Evolutionary conservation across 2,888 invertebrate genomes (phyloP).

Genomic region (Cetonia aurata): DNA sequence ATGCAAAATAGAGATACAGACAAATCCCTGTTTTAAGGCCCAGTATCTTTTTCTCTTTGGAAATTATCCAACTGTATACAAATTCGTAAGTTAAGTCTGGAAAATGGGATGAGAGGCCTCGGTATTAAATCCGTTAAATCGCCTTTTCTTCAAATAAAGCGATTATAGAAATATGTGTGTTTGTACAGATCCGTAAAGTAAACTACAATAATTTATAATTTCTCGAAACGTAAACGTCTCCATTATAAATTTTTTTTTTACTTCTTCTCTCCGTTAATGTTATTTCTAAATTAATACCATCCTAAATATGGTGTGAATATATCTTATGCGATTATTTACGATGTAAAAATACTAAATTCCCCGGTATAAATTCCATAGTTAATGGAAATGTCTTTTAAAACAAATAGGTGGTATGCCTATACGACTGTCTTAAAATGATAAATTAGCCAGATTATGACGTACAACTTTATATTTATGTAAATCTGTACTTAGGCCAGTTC

Average conservation of each 20-base stretch:
- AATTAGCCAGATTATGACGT: conserved; percentile 38
- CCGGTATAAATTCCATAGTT: background rate
- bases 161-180: conserved; percentile 14
- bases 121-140: conserved; percentile 19
- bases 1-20: conserved; percentile 11
- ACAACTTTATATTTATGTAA: conserved; percentile 35
- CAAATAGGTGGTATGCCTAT: conserved; percentile 6
- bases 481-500: conserved; percentile 29
- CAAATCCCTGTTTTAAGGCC: background rate
- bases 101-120: conserved; percentile 9
- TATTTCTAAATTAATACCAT: no score
- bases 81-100: conserved; percentile 16
- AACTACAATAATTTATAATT: no score
- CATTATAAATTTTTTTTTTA: no score
- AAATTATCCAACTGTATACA: conserved; percentile 25
- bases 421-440: conserved; percentile 23
- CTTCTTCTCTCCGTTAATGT: no score
- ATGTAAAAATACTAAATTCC: conserved; percentile 5
- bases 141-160: conserved; percentile 16
- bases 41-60: background rate
- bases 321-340: conserved; percentile 1
- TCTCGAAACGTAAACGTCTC: no score
- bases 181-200: background rate
- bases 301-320: no score
- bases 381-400: conserved; percentile 9